phyloP scores from a whole-genome alignment of 2,797 vertebrate genomes.

The Phalloptychus januarius region DNA sequence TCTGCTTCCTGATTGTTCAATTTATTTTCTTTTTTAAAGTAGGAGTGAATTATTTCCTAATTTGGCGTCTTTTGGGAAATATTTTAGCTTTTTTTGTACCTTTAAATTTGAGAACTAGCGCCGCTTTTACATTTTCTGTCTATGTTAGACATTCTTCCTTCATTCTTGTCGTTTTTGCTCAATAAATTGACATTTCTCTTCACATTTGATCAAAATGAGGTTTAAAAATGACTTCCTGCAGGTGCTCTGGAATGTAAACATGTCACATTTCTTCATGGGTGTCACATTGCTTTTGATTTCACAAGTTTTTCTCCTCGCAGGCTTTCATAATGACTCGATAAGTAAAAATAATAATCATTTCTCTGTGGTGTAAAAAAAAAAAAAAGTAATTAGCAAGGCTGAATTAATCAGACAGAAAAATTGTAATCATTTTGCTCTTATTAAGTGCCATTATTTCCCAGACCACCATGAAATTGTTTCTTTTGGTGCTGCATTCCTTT shows the following conservation, averaged over 20 bases:
- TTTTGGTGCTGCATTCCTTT: constrained; percentile 41
- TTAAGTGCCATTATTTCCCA: constrained; percentile 72
- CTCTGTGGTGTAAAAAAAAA: constrained; percentile 40
- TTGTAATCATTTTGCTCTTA: constrained; percentile 75
- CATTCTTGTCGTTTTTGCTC: neutral
- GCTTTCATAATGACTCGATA: constrained; percentile 49
- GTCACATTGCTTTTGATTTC: constrained; percentile 25
- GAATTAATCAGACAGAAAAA: constrained; percentile 77
- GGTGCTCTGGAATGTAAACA: constrained; percentile 26
- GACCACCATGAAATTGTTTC: constrained; percentile 71
- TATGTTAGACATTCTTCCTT: neutral
- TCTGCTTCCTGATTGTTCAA: neutral
- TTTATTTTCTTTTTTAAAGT: neutral
- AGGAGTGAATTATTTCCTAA: neutral
- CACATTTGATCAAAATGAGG: neutral
- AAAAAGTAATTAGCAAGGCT: constrained; percentile 73
- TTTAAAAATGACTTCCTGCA: constrained; percentile 2
- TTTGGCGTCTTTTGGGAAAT: neutral
- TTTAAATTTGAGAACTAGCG: neutral
- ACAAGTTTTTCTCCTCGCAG: constrained; percentile 17
- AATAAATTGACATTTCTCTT: neutral
- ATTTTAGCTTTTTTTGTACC: neutral
- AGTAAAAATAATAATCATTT: constrained; percentile 69
- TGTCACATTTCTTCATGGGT: constrained; percentile 35
- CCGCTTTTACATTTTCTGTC: neutral